Base-by-base conservation (phyloP, 2,888 invertebrate species). In the Chromoteleia sp. region DNA sequence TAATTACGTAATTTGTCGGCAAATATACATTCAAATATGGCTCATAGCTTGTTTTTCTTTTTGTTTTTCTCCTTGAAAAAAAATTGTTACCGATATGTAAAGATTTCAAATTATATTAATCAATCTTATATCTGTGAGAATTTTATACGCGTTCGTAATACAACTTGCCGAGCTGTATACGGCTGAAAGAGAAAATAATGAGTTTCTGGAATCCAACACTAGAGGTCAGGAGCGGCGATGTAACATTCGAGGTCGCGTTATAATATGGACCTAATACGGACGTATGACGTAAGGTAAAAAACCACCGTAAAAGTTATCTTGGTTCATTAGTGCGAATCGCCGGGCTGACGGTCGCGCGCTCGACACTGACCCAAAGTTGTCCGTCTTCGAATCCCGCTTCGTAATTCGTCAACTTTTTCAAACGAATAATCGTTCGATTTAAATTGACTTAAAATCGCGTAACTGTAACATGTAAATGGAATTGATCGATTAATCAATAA, bases 231-330 rank as follows among this genome's bases (percentile, higher is more conserved):
- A 54, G 41, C 58, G 43, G 29, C 39, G 63, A 25, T 65, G 68
- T 41, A 61, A 41, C 15, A 56, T 2, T 67, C 74, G 80, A 80
- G 74, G 74, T 15, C 74, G 43, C 33, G 68, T 61, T 75, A 56
- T 65, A 75, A 71, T 63, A 70, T 70, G 70, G 63, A 56, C 74
- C 80, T 75, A 70, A 75, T 81, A 75, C 75, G 75, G 70, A 75
- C 70, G 74, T 70, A 65, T 80, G 74, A 80, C 65, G 70, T 80
- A 80, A 75, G 75, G 75, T 70, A 75, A 80, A 80, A 80, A 75
- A 80, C 19, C 63, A 58, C 74, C 65, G 70, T 80, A 80, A 80
- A 80, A 80, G 70, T 74, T 74, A 80, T 74, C 70, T 68, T 63
- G 56, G 68, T 80, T 80, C 68, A 74, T 80, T 74, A 80, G 74